These are phyloP conservation scores for Bedellia somnulentella DNA, from an alignment of 2,888 invertebrate genomes.

Conservation along the genomic window DNA sequence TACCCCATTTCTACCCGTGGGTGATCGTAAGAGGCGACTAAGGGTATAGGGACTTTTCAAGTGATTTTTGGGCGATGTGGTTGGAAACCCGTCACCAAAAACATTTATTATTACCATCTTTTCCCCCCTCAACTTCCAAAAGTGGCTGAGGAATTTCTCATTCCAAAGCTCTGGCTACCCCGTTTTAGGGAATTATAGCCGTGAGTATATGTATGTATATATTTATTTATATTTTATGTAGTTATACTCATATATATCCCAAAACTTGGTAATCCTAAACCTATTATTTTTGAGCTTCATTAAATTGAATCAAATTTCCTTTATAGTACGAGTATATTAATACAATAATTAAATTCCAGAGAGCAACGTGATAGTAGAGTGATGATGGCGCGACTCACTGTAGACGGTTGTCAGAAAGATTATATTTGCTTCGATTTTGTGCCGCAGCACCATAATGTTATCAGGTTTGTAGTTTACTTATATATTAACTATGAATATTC, in stretches of 20 bases:
- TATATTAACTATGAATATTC: neutral
- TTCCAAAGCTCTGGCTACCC: too few species aligned
- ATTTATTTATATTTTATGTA: too few species aligned
- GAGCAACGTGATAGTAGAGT: slow-evolving; percentile 88
- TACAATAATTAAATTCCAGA: slow-evolving; percentile 22
- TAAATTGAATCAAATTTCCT: slow-evolving; percentile 1
- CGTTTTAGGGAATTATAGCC: too few species aligned
- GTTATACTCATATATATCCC: neutral
- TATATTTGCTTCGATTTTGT: slow-evolving; percentile 96
- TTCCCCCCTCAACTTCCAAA: too few species aligned
- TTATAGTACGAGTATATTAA: neutral
- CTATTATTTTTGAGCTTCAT: neutral
- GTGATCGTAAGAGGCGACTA: too few species aligned
- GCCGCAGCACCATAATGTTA: slow-evolving; percentile 93
- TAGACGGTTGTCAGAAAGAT: slow-evolving; percentile 96
- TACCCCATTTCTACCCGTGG: too few species aligned
- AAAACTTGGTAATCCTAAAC: neutral
- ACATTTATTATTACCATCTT: too few species aligned
- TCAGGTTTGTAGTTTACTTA: neutral
- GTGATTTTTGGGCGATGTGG: too few species aligned
- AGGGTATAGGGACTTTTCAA: too few species aligned
- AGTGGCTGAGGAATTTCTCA: too few species aligned
- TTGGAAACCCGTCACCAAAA: too few species aligned
- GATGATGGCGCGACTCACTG: slow-evolving; percentile 95
- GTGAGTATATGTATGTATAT: too few species aligned